Evolutionary conservation across 1,140 invertebrate genomes (phyloP).

Genomic region (Periplaneta americana): DNA sequence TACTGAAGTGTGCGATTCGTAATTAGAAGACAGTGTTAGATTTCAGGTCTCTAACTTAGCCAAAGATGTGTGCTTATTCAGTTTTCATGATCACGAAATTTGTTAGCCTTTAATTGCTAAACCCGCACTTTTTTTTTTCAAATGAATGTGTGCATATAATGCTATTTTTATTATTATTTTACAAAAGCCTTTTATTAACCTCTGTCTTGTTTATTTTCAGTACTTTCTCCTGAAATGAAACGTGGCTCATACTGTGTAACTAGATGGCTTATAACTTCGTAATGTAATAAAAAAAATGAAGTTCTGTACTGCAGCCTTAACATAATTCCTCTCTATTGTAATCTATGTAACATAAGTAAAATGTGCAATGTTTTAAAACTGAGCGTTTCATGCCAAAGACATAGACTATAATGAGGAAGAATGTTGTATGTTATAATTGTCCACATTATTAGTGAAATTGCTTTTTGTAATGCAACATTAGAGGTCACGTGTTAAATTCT

Average conservation of each 20-base stretch:
- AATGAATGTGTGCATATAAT: too few relatives aligned
- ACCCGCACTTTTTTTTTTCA: too few relatives aligned
- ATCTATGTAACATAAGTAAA: background rate
- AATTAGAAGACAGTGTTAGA: too few relatives aligned
- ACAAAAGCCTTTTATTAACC: background rate
- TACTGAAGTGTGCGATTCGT: too few relatives aligned
- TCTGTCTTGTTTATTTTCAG: background rate
- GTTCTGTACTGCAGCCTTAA: background rate
- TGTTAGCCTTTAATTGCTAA: too few relatives aligned
- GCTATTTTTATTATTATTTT: too few relatives aligned
- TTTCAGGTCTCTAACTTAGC: too few relatives aligned
- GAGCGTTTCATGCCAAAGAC: background rate
- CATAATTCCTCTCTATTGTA: background rate
- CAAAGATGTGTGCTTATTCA: too few relatives aligned
- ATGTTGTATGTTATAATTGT: background rate
- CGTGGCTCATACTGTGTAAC: background rate
- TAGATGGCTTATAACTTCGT: background rate
- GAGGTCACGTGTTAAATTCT: background rate
- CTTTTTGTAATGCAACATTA: background rate
- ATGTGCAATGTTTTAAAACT: background rate
- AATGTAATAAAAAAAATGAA: background rate
- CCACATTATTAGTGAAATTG: background rate
- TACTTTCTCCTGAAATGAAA: background rate
- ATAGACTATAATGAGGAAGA: background rate
- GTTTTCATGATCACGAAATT: too few relatives aligned